Percentiles rank a stretch among this genome's conserved stretches.
These are phyloP conservation scores for Cercopithecus mitis DNA, from an alignment of 2,797 vertebrate genomes.

Conservation along the genomic window DNA sequence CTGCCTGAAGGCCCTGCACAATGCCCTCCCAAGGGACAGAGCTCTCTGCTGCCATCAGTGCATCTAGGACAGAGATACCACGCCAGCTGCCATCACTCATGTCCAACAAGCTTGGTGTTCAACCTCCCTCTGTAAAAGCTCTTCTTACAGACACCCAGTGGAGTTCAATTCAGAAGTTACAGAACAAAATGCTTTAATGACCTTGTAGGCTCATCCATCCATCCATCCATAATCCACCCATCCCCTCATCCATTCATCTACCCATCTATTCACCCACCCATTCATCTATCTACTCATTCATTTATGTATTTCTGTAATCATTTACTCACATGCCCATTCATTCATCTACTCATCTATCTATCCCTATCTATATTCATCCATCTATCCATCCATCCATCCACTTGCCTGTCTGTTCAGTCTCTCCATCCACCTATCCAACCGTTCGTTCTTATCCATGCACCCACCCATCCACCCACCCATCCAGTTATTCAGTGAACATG, in stretches of 20 bases:
- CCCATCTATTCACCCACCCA: neutral
- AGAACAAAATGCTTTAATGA: neutral
- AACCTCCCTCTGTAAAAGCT: neutral
- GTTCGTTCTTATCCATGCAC: neutral
- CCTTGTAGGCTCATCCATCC: neutral
- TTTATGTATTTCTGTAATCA: too few relatives aligned
- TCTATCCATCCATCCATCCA: neutral
- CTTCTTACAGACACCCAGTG: neutral
- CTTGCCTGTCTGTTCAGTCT: neutral
- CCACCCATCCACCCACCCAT: too few relatives aligned
- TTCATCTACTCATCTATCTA: neutral
- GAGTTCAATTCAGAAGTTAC: neutral
- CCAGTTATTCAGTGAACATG: neutral
- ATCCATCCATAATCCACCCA: too few relatives aligned
- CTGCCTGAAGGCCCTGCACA: neutral
- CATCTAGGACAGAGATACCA: neutral
- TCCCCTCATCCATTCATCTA: neutral
- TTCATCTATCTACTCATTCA: neutral
- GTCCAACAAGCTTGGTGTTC: neutral
- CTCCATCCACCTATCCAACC: neutral
- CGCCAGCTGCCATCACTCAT: neutral
- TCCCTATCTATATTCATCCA: neutral
- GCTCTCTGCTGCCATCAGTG: neutral
- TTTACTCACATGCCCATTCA: too few relatives aligned
- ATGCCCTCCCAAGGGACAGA: neutral